Conservation (phyloP, 1,140 invertebrate genomes). For the Drosophila kepulauana region DNA sequence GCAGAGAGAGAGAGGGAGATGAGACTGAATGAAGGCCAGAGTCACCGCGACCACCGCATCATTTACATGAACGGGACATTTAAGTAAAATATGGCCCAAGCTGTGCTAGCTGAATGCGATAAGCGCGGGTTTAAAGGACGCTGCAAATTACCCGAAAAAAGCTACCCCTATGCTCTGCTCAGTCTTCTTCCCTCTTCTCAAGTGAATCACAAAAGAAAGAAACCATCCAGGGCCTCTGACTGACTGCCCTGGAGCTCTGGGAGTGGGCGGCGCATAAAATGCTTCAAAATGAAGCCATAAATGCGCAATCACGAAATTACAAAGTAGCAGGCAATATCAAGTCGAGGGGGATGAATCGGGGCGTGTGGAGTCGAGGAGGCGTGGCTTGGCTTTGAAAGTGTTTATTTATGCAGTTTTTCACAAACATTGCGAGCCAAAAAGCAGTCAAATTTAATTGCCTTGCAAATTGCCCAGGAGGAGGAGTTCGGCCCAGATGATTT, state of each 20-base stretch:
- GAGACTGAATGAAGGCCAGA: conserved; percentile 9
- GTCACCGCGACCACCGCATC: conserved; percentile 38
- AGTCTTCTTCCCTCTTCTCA: neutral
- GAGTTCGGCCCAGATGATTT: neutral
- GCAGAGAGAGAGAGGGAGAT: neutral
- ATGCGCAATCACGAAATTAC: conserved; percentile 83
- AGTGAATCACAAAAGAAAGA: conserved; percentile 47
- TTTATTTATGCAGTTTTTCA: conserved; percentile 78
- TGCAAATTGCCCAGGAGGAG: conserved; percentile 64
- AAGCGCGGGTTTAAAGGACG: conserved; percentile 68
- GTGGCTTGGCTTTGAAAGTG: conserved; percentile 56
- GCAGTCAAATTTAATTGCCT: conserved; percentile 79
- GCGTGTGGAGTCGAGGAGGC: neutral
- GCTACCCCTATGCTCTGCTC: neutral
- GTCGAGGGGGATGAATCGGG: neutral
- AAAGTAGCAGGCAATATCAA: conserved; percentile 49
- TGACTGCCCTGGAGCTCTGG: neutral
- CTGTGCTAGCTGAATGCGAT: conserved; percentile 68
- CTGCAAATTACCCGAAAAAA: conserved; percentile 72
- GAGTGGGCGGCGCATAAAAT: conserved; percentile 56
- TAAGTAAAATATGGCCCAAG: conserved; percentile 75
- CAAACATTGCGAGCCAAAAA: conserved; percentile 63
- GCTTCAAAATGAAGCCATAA: conserved; percentile 81
- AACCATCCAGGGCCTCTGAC: conserved; percentile 4
- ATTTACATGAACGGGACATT: conserved; percentile 77